Evolutionary conservation across 2,797 vertebrate species (phyloP).

Genomic region (Neosilurus mollespiculum): DNA sequence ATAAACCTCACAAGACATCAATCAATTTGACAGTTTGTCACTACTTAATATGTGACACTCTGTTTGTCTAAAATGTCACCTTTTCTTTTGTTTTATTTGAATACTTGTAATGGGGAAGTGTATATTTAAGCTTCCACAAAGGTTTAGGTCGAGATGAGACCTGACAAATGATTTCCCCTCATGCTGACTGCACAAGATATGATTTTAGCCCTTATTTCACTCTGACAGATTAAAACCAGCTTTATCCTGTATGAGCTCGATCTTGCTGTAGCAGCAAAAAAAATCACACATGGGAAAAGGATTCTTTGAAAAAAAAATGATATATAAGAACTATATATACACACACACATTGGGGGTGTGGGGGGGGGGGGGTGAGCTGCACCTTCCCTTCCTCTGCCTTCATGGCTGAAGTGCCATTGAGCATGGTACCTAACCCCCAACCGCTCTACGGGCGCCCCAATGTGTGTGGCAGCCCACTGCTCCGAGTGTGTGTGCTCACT

Average conservation of each 20-base stretch:
- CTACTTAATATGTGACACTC: too few relatives aligned
- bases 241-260: not conserved
- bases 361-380: too few relatives aligned
- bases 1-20: not conserved
- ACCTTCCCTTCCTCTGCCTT: too few relatives aligned
- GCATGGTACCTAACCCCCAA: too few relatives aligned
- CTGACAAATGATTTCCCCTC: not conserved
- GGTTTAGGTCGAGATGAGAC: not conserved
- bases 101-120: not conserved
- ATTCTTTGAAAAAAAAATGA: too few relatives aligned
- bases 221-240: not conserved
- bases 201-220: not conserved
- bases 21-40: not conserved
- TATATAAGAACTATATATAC: too few relatives aligned
- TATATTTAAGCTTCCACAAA: not conserved
- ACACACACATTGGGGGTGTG: too few relatives aligned
- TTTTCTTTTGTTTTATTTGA: not conserved
- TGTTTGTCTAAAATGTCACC: slow-evolving; percentile 2
- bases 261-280: not conserved
- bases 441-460: too few relatives aligned
- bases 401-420: too few relatives aligned
- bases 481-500: too few relatives aligned
- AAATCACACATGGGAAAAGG: not conserved
- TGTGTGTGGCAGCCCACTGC: too few relatives aligned
- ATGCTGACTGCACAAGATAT: not conserved